These are phyloP conservation scores for Lasiommata megera DNA, from an alignment of 2,888 invertebrate genomes.

Conservation along the genomic window DNA sequence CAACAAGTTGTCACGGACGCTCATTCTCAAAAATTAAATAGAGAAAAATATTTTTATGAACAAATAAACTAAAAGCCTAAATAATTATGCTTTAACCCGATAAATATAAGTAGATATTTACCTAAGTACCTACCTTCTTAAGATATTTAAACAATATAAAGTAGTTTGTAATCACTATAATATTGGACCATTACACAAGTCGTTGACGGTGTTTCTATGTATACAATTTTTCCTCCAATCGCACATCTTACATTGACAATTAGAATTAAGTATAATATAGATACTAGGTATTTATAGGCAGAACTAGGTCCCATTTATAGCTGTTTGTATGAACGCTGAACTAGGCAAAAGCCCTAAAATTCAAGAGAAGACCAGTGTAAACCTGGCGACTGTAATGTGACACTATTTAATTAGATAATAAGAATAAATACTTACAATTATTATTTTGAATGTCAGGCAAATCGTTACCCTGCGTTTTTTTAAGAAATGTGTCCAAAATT, in stretches of 20 bases:
- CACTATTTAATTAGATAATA: conserved; percentile 31
- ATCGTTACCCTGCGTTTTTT: conserved; percentile 69
- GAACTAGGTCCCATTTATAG: conserved; percentile 39
- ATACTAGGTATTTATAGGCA: conserved; percentile 28
- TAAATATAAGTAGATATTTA: not conserved
- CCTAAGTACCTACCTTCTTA: not conserved
- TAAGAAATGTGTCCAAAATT: conserved; percentile 62
- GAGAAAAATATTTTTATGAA: too few species aligned
- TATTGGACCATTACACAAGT: conserved; percentile 27
- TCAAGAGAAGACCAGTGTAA: conserved; percentile 37
- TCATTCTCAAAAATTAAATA: too few species aligned
- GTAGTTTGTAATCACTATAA: conserved; percentile 1
- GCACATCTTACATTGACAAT: conserved; percentile 16
- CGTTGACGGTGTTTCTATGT: conserved; percentile 6
- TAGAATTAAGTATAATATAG: conserved; percentile 2
- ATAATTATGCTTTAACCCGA: too few species aligned
- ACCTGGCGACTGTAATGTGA: conserved; percentile 32
- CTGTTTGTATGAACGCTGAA: conserved; percentile 33
- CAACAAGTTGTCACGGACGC: too few species aligned
- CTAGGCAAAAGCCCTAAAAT: conserved; percentile 39
- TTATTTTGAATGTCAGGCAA: conserved; percentile 66
- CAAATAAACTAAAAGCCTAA: too few species aligned
- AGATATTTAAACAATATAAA: not conserved
- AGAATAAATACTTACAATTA: conserved; percentile 48
- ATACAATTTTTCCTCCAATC: not conserved